Evolutionary conservation across 1,140 invertebrate species (phyloP).

Genomic region (Dinothrombium tinctorium): DNA sequence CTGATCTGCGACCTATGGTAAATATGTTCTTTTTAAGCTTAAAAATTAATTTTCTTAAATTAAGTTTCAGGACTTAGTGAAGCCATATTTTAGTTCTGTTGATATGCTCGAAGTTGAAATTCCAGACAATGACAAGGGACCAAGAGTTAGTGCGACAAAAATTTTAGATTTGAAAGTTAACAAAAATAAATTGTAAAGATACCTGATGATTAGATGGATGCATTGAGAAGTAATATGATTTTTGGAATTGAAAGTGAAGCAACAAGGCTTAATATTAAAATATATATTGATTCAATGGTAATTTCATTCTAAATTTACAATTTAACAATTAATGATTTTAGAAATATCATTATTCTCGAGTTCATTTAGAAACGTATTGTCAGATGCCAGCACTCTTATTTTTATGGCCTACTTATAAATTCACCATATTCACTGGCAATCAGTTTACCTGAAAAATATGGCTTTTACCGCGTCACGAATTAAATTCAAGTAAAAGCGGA

Average conservation of each 20-base stretch:
- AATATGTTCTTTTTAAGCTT: too few species aligned
- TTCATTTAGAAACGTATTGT: constrained; percentile 56
- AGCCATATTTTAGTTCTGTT: constrained; percentile 74
- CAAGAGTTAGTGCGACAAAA: too few species aligned
- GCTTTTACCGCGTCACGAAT: constrained; percentile 56
- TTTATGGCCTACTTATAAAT: constrained; percentile 57
- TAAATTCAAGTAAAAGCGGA: constrained; percentile 37
- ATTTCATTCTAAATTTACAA: too few species aligned
- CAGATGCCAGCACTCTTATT: constrained; percentile 51
- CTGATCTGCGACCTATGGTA: constrained; percentile 72
- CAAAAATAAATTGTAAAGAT: too few species aligned
- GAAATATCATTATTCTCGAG: too few species aligned
- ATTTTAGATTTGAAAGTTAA: constrained; percentile 55
- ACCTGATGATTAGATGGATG: too few species aligned
- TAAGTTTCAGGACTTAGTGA: constrained; percentile 59
- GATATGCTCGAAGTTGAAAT: constrained; percentile 83
- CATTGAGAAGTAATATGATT: too few species aligned
- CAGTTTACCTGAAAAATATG: constrained; percentile 63
- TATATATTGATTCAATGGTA: constrained; percentile 74
- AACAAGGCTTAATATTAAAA: too few species aligned
- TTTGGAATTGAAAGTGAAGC: too few species aligned
- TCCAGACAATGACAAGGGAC: constrained; percentile 43
- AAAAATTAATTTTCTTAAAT: too few species aligned
- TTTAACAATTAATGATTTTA: too few species aligned
- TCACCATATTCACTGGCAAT: constrained; percentile 72